phyloP scores from a whole-genome alignment of 2,797 vertebrate species.

The Dendrocincla fuliginosa region DNA sequence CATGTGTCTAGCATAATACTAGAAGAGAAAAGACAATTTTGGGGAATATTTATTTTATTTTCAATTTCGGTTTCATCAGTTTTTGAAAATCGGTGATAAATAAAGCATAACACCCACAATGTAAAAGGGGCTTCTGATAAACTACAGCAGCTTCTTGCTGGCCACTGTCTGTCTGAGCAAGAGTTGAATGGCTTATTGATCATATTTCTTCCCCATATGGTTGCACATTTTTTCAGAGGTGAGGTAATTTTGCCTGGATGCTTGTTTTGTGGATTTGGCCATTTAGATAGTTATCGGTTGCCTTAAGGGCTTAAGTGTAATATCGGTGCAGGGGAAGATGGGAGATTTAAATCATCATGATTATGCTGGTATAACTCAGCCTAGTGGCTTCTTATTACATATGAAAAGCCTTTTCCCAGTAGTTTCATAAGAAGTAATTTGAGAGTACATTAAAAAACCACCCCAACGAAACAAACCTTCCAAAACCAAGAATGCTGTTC shows the following conservation, averaged over 20 bases:
- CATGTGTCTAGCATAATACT: background rate
- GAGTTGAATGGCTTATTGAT: constrained; percentile 44
- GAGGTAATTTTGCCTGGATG: constrained; percentile 15
- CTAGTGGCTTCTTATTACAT: constrained; percentile 18
- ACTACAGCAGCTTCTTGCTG: background rate
- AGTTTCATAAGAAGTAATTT: constrained; percentile 44
- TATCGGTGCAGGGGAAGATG: background rate
- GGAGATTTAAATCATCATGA: constrained; percentile 15
- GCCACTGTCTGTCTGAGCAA: background rate
- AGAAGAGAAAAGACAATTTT: background rate
- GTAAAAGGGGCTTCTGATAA: background rate
- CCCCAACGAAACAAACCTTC: background rate
- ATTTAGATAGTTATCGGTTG: background rate
- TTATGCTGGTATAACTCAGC: constrained; percentile 6
- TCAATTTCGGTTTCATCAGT: constrained; percentile 8
- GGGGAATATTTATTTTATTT: constrained; percentile 32
- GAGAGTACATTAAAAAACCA: background rate
- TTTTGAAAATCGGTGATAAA: constrained; percentile 24
- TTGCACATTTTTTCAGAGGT: background rate
- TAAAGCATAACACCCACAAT: background rate
- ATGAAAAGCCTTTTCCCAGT: constrained; percentile 16
- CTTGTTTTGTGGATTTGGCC: constrained; percentile 30
- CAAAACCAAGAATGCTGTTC: background rate
- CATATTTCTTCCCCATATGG: constrained; percentile 11
- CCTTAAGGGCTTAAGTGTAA: constrained; percentile 47